A percentile compares a stretch with the other conserved stretches of the same genome.
phyloP scores from a whole-genome alignment of 1,140 invertebrate species.

The roundworm (Caenorhabditis elegans) region WBcel235 BX284604.4:9403501-9404000 shows the following conservation, averaged over 20 bases:
- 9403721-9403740: neutral
- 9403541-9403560: slow-evolving; percentile 31
- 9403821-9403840: neutral
- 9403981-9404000: too few species aligned
- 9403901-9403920: too few species aligned
- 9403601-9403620: too few species aligned
- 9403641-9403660: neutral
- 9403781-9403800: neutral
- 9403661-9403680: neutral
- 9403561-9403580: slow-evolving; percentile 40
- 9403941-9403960: too few species aligned
- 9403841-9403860: neutral
- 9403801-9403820: neutral
- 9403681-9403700: neutral
- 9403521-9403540: neutral
- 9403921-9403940: too few species aligned
- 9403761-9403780: too few species aligned
- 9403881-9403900: too few species aligned
- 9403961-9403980: too few species aligned
- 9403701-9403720: slow-evolving; percentile 3
- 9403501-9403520: neutral
- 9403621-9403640: neutral
- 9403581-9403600: neutral
- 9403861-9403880: neutral
- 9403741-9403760: too few species aligned